Conservation (phyloP, 2,797 vertebrate species). For the Dicrostonyx torquatus region DNA sequence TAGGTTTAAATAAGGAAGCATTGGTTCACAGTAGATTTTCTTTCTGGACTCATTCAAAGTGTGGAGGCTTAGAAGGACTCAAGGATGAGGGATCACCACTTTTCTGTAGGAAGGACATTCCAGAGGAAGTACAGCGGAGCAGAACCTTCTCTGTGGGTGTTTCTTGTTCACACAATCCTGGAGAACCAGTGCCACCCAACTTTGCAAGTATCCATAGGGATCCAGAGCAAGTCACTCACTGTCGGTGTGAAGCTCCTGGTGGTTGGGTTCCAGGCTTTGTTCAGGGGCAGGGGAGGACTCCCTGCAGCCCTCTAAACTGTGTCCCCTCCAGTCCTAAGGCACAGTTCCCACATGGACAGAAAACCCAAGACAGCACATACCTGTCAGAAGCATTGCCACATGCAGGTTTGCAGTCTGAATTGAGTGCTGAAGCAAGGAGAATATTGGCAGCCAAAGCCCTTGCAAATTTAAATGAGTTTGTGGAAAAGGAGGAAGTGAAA, state of each 20-base stretch:
- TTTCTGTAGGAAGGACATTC: conserved; percentile 80
- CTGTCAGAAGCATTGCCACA: conserved; percentile 85
- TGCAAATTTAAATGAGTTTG: conserved; percentile 89
- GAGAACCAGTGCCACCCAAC: conserved; percentile 72
- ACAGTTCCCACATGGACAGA: conserved; percentile 69
- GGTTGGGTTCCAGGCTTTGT: conserved; percentile 45
- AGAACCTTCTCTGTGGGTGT: conserved; percentile 88
- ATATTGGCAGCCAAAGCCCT: conserved; percentile 93
- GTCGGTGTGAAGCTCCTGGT: conserved; percentile 60
- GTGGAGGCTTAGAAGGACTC: conserved; percentile 73
- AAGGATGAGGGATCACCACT: conserved; percentile 75
- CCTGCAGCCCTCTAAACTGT: conserved; percentile 61
- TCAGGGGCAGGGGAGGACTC: conserved; percentile 53
- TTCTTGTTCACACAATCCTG: conserved; percentile 74
- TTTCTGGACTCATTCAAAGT: conserved; percentile 89
- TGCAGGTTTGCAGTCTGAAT: conserved; percentile 87
- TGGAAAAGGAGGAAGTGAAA: conserved; percentile 87
- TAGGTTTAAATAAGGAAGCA: conserved; percentile 81
- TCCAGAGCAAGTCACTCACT: conserved; percentile 41
- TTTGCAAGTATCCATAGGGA: conserved; percentile 2
- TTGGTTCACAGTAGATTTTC: conserved; percentile 83
- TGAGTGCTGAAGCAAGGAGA: conserved; percentile 88
- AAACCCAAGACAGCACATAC: conserved; percentile 79
- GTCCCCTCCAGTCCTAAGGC: conserved; percentile 71
- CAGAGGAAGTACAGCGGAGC: conserved; percentile 88